Percentiles rank a stretch among this genome's conserved stretches.
phyloP scores from a whole-genome alignment of 1,140 invertebrate genomes.

The Hirudo medicinalis region DNA sequence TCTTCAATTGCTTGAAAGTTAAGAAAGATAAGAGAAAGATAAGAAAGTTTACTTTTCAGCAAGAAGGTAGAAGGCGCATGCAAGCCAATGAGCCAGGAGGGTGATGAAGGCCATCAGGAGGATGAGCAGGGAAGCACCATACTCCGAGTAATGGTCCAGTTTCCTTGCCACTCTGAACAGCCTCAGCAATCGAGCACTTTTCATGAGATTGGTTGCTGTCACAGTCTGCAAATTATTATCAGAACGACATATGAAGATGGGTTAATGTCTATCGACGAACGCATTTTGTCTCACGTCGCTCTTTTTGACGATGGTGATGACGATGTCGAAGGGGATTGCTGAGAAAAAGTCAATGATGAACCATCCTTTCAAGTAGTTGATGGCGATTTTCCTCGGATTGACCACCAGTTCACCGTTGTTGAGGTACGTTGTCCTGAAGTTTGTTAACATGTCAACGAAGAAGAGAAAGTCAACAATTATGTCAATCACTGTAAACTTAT shows the following conservation, averaged over 20 bases:
- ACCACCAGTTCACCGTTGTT: conserved; percentile 5
- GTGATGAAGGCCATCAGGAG: conserved; percentile 23
- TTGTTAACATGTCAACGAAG: conserved; percentile 95
- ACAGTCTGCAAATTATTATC: conserved; percentile 6
- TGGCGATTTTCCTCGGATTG: conserved; percentile 44
- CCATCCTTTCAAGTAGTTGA: conserved; percentile 96
- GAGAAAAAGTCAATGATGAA: conserved; percentile 94
- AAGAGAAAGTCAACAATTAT: conserved; percentile 89
- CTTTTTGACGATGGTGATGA: neutral
- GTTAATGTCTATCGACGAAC: neutral
- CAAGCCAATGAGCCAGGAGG: conserved; percentile 24
- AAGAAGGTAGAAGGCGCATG: conserved; percentile 23
- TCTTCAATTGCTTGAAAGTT: too few species aligned
- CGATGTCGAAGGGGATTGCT: conserved; percentile 80
- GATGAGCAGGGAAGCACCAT: conserved; percentile 18
- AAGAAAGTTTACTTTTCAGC: conserved; percentile 9
- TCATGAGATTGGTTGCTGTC: conserved; percentile 12
- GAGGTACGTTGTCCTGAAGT: conserved; percentile 39
- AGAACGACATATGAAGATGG: neutral
- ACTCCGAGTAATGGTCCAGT: conserved; percentile 24
- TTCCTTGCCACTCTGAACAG: conserved; percentile 21
- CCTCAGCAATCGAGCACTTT: conserved; percentile 21
- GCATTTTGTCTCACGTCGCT: conserved; percentile 6
- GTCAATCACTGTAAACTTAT: conserved; percentile 37
- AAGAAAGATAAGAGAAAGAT: neutral